Evolutionary conservation across 2,888 invertebrate genomes (phyloP).

Genomic region (Oxyteleia sp.): DNA sequence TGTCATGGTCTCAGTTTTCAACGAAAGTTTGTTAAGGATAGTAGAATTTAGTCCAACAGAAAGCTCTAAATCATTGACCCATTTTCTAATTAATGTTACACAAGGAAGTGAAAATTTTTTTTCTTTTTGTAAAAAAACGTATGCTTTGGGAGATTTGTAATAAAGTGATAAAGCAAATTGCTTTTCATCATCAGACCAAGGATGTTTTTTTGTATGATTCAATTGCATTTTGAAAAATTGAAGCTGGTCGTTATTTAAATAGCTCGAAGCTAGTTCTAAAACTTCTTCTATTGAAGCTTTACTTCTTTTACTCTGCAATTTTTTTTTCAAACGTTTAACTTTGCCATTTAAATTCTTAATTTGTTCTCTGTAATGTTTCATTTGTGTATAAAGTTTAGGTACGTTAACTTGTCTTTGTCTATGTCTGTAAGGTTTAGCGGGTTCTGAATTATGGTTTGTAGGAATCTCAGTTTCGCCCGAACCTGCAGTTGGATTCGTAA

Average conservation of each 20-base stretch:
- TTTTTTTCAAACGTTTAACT: neutral
- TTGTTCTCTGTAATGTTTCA: neutral
- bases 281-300: constrained; percentile 3
- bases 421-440: neutral
- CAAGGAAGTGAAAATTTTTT: constrained; percentile 77
- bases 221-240: constrained; percentile 36
- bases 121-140: constrained; percentile 73
- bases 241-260: constrained; percentile 12
- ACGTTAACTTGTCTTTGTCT: neutral
- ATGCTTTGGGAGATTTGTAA: constrained; percentile 79
- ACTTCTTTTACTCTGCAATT: neutral
- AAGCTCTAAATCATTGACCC: constrained; percentile 77
- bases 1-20: constrained; percentile 76
- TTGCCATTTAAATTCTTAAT: neutral
- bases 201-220: constrained; percentile 20
- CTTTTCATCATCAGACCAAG: constrained; percentile 32
- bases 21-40: constrained; percentile 71
- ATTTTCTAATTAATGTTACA: constrained; percentile 74
- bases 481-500: neutral
- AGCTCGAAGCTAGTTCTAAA: neutral
- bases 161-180: constrained; percentile 77
- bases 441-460: neutral
- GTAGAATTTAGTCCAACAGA: constrained; percentile 72
- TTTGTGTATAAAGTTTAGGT: neutral
- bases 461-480: neutral